phyloP scores from a whole-genome alignment of 2,888 invertebrate genomes.

The Dexiosoma caninum region DNA sequence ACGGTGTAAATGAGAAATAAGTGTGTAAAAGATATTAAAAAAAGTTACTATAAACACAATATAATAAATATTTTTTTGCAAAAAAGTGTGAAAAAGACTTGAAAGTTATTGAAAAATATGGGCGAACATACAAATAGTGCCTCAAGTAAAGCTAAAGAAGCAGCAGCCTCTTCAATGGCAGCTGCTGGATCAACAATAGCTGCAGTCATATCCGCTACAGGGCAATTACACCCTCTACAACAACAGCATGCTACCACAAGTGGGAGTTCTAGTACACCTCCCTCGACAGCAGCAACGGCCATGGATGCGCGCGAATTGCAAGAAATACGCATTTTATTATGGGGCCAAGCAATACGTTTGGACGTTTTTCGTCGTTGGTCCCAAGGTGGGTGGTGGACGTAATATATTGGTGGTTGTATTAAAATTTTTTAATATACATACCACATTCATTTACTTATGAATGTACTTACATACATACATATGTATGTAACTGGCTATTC shows the following conservation, averaged over 20 bases:
- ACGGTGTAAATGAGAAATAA: slow-evolving; percentile 40
- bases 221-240: slow-evolving; percentile 65
- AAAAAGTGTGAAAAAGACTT: slow-evolving; percentile 12
- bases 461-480: neutral
- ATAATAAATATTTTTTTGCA: slow-evolving; percentile 18
- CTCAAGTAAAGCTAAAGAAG: slow-evolving; percentile 58
- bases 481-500: too few relatives aligned
- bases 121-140: slow-evolving; percentile 70
- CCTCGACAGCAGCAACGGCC: slow-evolving; percentile 68
- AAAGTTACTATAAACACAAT: slow-evolving; percentile 59
- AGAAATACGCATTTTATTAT: slow-evolving; percentile 87
- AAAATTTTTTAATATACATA: slow-evolving; percentile 25
- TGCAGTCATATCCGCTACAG: slow-evolving; percentile 59
- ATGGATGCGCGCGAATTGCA: slow-evolving; percentile 82
- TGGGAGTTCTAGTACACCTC: slow-evolving; percentile 55
- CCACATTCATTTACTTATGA: neutral
- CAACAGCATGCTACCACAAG: slow-evolving; percentile 53
- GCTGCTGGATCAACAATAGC: slow-evolving; percentile 67
- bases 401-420: slow-evolving; percentile 3
- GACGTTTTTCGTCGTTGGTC: slow-evolving; percentile 95
- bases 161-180: slow-evolving; percentile 67
- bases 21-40: slow-evolving; percentile 23
- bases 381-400: slow-evolving; percentile 81
- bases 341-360: slow-evolving; percentile 90
- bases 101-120: slow-evolving; percentile 65